phyloP scores from a whole-genome alignment of 2,888 invertebrate genomes.

The Philopedon plagiatum region DNA sequence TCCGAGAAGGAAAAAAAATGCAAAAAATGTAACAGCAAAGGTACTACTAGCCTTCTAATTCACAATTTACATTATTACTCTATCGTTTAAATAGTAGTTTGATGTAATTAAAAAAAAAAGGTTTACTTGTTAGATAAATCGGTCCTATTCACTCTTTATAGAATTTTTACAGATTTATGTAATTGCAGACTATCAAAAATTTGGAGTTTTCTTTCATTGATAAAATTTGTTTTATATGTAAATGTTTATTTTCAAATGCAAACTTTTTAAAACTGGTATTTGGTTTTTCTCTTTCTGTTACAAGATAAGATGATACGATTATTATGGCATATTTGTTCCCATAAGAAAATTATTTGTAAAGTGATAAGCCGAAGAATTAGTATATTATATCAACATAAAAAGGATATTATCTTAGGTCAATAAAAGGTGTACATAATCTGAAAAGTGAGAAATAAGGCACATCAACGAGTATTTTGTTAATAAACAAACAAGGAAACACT shows the following conservation, averaged over 20 bases:
- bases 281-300: not conserved
- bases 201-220: not conserved
- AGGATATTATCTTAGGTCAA: slow-evolving; percentile 60
- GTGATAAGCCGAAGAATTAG: slow-evolving; percentile 61
- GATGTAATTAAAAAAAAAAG: too few relatives aligned
- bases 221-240: not conserved
- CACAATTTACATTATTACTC: too few relatives aligned
- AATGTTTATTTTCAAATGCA: not conserved
- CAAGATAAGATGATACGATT: slow-evolving; percentile 32
- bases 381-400: slow-evolving; percentile 61
- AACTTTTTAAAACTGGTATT: not conserved
- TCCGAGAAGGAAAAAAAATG: too few relatives aligned
- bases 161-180: too few relatives aligned
- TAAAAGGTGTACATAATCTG: slow-evolving; percentile 57
- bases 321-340: slow-evolving; percentile 46
- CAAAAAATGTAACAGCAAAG: too few relatives aligned
- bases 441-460: slow-evolving; percentile 53
- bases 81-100: too few relatives aligned
- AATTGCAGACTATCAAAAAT: too few relatives aligned
- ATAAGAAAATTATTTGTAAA: slow-evolving; percentile 58
- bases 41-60: too few relatives aligned
- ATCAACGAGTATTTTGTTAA: slow-evolving; percentile 59
- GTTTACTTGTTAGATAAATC: too few relatives aligned
- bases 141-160: too few relatives aligned
- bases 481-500: slow-evolving; percentile 61